Conservation (phyloP, 2,888 invertebrate species). For the Mechanitis messenoides region DNA sequence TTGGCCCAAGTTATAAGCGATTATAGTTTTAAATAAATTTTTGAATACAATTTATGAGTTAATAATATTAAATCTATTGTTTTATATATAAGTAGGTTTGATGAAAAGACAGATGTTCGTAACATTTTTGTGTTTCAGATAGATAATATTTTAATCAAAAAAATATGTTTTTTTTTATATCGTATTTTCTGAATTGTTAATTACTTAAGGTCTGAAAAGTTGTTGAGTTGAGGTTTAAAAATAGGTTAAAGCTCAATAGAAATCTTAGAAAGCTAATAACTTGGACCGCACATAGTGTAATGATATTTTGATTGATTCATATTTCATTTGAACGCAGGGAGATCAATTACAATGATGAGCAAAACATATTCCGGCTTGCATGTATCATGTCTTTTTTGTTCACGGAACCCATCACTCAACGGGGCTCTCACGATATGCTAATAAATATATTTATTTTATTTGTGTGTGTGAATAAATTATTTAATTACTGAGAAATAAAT, state of each 20-base stretch:
- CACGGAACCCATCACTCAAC: slow-evolving; percentile 26
- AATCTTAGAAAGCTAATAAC: slow-evolving; percentile 21
- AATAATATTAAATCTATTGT: too few species aligned
- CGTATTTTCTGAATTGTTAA: too few species aligned
- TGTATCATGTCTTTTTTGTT: slow-evolving; percentile 35
- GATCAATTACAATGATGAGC: slow-evolving; percentile 55
- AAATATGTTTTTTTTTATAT: too few species aligned
- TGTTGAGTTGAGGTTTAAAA: too few species aligned
- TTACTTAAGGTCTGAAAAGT: too few species aligned
- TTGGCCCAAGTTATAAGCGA: slow-evolving; percentile 28
- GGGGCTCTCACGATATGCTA: slow-evolving; percentile 23
- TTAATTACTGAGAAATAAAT: neutral
- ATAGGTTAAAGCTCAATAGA: neutral
- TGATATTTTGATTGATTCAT: slow-evolving; percentile 62
- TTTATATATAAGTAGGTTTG: too few species aligned
- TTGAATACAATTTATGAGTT: too few species aligned
- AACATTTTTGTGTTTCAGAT: too few species aligned
- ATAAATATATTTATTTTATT: slow-evolving; percentile 9
- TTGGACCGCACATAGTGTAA: slow-evolving; percentile 38
- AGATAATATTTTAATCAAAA: too few species aligned
- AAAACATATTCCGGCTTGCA: slow-evolving; percentile 38
- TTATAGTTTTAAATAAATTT: too few species aligned
- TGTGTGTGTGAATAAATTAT: neutral
- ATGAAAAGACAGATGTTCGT: too few species aligned
- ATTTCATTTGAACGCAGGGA: slow-evolving; percentile 52